These are phyloP conservation scores for Lepus timidus DNA, from an alignment of 2,113 vertebrate species.

Conservation along the genomic window DNA sequence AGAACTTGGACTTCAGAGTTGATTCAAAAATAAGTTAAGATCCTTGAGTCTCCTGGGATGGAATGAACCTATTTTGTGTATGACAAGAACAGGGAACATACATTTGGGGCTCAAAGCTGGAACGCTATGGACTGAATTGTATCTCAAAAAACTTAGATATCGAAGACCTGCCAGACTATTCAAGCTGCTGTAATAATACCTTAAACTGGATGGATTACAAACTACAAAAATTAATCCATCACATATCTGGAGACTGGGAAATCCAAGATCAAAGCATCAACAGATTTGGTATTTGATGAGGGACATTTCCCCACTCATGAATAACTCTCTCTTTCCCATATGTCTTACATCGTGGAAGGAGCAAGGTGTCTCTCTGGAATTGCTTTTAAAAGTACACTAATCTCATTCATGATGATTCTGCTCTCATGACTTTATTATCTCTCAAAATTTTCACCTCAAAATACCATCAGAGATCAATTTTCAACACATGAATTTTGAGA, in stretches of 20 bases:
- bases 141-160: neutral
- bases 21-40: neutral
- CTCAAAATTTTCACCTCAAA: neutral
- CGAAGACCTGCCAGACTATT: neutral
- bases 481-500: neutral
- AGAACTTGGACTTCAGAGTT: neutral
- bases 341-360: neutral
- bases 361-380: neutral
- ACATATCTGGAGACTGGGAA: neutral
- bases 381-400: neutral
- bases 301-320: neutral
- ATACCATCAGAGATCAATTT: neutral
- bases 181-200: neutral
- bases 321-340: neutral
- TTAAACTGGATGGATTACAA: neutral
- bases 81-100: neutral
- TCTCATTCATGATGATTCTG: neutral
- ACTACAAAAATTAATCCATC: neutral
- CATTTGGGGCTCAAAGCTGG: neutral
- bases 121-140: neutral
- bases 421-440: neutral
- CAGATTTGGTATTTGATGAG: neutral
- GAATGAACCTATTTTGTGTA: neutral
- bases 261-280: too few relatives aligned
- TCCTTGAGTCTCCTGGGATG: neutral